Evolutionary conservation across 2,113 vertebrate genomes (phyloP).

Genomic region (Emydura subglobosa): DNA sequence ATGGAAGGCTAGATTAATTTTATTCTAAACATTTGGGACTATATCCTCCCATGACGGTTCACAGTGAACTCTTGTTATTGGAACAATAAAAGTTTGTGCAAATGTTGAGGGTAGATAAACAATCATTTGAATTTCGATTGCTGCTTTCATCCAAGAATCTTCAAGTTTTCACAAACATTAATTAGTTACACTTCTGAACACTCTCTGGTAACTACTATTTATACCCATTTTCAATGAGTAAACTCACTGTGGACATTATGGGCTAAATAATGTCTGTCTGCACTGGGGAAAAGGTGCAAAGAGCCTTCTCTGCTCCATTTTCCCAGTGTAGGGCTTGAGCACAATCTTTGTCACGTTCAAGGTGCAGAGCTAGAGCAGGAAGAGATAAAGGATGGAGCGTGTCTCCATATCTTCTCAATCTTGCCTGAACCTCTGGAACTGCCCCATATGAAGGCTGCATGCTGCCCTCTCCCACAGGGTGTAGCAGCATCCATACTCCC

Average conservation of each 20-base stretch:
- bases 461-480: accelerated
- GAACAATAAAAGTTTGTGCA: neutral
- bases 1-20: neutral
- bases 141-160: neutral
- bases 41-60: neutral
- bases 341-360: neutral
- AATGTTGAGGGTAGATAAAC: neutral
- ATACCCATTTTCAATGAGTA: neutral
- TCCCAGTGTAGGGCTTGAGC: neutral
- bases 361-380: neutral
- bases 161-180: neutral
- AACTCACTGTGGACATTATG: neutral
- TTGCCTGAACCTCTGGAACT: neutral
- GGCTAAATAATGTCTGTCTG: neutral
- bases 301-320: neutral
- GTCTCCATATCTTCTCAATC: neutral
- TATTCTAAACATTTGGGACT: neutral
- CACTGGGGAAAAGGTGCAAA: neutral
- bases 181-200: neutral
- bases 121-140: neutral
- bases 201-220: neutral
- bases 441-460: neutral
- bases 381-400: neutral
- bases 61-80: neutral
- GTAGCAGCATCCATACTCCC: neutral